Evolutionary conservation across 64 coral and sea anemone genomes (phyloP), one percentile per base, ranked within the genome.

Genomic region (Cladopsammia gracilis): DNA sequence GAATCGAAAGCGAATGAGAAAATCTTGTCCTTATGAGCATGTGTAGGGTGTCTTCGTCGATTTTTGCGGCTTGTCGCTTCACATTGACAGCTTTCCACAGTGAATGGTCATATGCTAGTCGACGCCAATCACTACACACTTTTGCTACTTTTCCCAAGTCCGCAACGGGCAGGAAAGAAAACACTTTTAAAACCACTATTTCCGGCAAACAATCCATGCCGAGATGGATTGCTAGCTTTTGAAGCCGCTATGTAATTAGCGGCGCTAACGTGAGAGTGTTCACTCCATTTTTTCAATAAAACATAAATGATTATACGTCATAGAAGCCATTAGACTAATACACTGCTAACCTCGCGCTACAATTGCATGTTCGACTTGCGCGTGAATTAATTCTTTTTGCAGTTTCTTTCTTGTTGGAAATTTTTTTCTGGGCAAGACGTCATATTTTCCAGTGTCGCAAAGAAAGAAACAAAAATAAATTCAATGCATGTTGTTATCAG

Each of bases 31-130:
- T 75, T 79, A 96, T 96, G 24, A 99, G 85, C 91, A 92, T 92
- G 26, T 96, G 94, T 24, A 99, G 85, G 8, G 90, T 91, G 1
- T 99, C 95, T 26, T 99, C 98, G 46, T 94, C 94, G 76, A 99
- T 67, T 51, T 76, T 92, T 26, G 75, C 75, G 4, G 98, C 91
- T 91, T 96, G 89, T 75, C 88, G 71, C 85, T 92, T 87, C 24
- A 99, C 34, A 71, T 96, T 99, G 19, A 99, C 94, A 18, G 88
- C 71, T 79, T 83, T 96, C 98, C 98, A 99, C 64, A 99, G 76
- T 19, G 91, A 90, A 23, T 93, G 94, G 64, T 99, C 98, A 79
- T 99, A 99, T 10, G 98, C 95, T 14, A 99, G 93, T 79, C 98
- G 85, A 14, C 87, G 87, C 98, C 98, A 99, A 70, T 94, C 76